Conservation (phyloP, 2,797 vertebrate species). For the Sebastes reedi region DNA sequence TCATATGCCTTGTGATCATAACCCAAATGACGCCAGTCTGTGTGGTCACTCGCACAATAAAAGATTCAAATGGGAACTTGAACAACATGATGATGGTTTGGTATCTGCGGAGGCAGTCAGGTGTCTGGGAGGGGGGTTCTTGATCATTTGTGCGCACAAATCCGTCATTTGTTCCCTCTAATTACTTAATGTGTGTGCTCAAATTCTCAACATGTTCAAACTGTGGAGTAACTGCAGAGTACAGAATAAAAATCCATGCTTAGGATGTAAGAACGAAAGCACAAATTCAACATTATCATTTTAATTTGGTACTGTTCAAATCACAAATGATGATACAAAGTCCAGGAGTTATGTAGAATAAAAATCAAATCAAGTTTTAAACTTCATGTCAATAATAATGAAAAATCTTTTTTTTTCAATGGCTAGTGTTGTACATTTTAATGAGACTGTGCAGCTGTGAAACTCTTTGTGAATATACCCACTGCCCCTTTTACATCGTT, state of each 20-base stretch:
- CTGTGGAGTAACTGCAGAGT: not conserved
- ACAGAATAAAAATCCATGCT: not conserved
- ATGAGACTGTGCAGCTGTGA: not conserved
- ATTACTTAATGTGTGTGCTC: not conserved
- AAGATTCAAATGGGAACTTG: conserved; percentile 13
- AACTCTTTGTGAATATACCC: not conserved
- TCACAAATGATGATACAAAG: conserved; percentile 40
- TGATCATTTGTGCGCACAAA: not conserved
- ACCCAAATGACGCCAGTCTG: conserved; percentile 33
- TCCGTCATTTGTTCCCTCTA: not conserved
- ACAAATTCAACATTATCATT: conserved; percentile 20
- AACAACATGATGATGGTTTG: not conserved
- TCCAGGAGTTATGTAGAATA: conserved; percentile 26
- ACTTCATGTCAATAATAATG: conserved; percentile 2
- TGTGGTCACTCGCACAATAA: conserved; percentile 21
- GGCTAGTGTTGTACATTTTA: not conserved
- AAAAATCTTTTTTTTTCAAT: not conserved
- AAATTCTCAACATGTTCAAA: not conserved
- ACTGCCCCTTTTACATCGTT: not conserved
- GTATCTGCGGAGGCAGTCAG: not conserved
- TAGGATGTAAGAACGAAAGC: not conserved
- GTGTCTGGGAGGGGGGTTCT: not conserved
- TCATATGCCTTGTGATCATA: conserved; percentile 74
- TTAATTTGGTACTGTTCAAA: conserved; percentile 52
- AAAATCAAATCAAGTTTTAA: conserved; percentile 31